Base-by-base conservation (phyloP, 2,113 vertebrate genomes). In the Salminus brasiliensis region DNA sequence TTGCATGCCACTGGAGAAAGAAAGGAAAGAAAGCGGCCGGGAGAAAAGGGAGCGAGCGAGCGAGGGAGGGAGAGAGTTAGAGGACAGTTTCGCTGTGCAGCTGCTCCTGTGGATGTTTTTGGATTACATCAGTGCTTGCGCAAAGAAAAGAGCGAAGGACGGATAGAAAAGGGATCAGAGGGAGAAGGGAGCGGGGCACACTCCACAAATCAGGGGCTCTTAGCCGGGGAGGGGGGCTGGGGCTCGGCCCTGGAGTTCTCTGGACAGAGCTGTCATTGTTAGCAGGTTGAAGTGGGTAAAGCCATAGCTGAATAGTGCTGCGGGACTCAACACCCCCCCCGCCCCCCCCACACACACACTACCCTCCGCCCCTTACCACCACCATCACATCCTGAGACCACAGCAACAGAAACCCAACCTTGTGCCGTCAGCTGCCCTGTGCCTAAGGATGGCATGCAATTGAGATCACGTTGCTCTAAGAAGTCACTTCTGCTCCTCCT, bases 231-330 rank as follows among this genome's bases (percentile, higher is more conserved):
- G 88, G 91, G 87, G 86, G 86, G 85, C 78, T 53, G 0, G 88
- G 88, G 90, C 90, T 70, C 70, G 62, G 76, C 72, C 91, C 90
- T 91, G 89, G 84, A 87, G 89, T 87, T 88, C 90, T 90, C 87
- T 91, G 88, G 87, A 96, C 95, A 96, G 96, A 95, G 94, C 92
- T 88, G 88, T 90, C 94, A 95, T 97, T 98, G 96, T 97, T 89
- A 89, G 90, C 89, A 87, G 87, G 92, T 87, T 92, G 85, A 93
- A 91, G 93, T 90, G 91, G 84, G 91, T 84, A 92, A 91, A 88
- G 87, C 87, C 89, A 91, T 78, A 86, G 85, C 82, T 73, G 88
- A 89, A 84, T 71, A 92, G 85, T 90, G 90, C 88, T 93, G 92
- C 89, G 88, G 78, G 79, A 49, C 74, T n/a, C n/a, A n/a, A n/a